phyloP scores from a whole-genome alignment of 2,888 invertebrate species.

The Zelleria hepariella region DNA sequence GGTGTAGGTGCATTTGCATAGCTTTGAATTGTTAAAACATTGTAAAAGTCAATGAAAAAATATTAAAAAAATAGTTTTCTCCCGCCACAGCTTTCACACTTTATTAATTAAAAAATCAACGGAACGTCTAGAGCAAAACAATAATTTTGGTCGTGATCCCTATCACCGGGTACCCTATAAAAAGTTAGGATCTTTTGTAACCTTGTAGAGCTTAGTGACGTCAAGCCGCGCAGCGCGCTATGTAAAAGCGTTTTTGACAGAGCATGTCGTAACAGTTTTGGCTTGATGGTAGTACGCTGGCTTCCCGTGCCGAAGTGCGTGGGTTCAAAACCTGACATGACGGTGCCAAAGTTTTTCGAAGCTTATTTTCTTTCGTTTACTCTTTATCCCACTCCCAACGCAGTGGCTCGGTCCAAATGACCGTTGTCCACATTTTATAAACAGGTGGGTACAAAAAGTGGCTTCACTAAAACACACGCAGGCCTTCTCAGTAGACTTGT shows the following conservation, averaged over 20 bases:
- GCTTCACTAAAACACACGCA: conserved; percentile 22
- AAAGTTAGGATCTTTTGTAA: no score
- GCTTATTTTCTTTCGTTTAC: background rate
- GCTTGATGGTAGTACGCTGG: background rate
- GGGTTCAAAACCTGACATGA: background rate
- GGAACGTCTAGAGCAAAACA: no score
- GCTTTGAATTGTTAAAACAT: no score
- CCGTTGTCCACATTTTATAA: conserved; percentile 9
- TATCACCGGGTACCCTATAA: no score
- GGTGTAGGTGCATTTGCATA: no score
- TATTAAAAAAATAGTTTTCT: no score
- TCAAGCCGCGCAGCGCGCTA: no score
- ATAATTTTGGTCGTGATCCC: no score
- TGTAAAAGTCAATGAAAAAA: no score
- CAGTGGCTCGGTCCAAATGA: conserved; percentile 15
- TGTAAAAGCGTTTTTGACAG: background rate
- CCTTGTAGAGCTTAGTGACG: no score
- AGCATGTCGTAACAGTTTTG: background rate
- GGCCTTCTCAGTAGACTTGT: conserved; percentile 19
- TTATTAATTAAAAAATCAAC: no score
- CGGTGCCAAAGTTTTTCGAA: background rate
- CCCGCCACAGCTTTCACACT: no score
- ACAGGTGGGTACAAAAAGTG: conserved; percentile 21
- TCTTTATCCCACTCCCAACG: conserved; percentile 20
- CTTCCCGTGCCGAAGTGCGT: background rate